Evolutionary conservation across 1,140 invertebrate species (phyloP).

Genomic region (Bicyclus anynana): DNA sequence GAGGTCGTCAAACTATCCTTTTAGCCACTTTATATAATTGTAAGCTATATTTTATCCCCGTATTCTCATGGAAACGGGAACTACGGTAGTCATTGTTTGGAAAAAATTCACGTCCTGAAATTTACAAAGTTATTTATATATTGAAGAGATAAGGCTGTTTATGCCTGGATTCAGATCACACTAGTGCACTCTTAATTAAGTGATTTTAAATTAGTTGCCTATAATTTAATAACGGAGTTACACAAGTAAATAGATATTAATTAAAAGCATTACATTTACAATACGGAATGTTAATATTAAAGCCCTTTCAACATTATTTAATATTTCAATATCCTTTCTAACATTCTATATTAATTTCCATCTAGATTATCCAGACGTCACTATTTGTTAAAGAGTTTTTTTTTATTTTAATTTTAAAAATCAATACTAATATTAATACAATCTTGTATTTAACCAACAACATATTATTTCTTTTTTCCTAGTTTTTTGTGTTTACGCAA

Average conservation of each 20-base stretch:
- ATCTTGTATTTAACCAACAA: conserved; percentile 22
- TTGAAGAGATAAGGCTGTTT: too few species aligned
- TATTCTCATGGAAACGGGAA: too few species aligned
- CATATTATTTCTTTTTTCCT: conserved; percentile 20
- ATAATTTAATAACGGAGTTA: conserved; percentile 35
- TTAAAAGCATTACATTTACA: conserved; percentile 29
- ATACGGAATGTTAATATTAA: conserved; percentile 45
- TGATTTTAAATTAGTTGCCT: conserved; percentile 23
- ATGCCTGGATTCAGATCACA: too few species aligned
- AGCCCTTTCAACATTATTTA: conserved; percentile 30
- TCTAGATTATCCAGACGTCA: conserved; percentile 7
- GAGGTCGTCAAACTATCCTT: too few species aligned
- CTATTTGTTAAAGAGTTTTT: not conserved
- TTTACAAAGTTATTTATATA: too few species aligned
- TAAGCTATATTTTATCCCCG: too few species aligned
- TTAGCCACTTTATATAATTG: too few species aligned
- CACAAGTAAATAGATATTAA: conserved; percentile 29
- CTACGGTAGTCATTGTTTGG: too few species aligned
- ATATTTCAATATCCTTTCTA: conserved; percentile 24
- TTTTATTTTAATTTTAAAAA: conserved; percentile 2
- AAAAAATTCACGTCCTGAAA: too few species aligned
- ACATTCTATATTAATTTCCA: conserved; percentile 19
- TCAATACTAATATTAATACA: conserved; percentile 26
- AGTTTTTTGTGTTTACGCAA: conserved; percentile 2
- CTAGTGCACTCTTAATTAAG: not conserved